Percentiles rank a stretch among this genome's conserved stretches.
These are phyloP conservation scores for Momotus momota DNA, from an alignment of 2,797 vertebrate species.

Conservation along the genomic window DNA sequence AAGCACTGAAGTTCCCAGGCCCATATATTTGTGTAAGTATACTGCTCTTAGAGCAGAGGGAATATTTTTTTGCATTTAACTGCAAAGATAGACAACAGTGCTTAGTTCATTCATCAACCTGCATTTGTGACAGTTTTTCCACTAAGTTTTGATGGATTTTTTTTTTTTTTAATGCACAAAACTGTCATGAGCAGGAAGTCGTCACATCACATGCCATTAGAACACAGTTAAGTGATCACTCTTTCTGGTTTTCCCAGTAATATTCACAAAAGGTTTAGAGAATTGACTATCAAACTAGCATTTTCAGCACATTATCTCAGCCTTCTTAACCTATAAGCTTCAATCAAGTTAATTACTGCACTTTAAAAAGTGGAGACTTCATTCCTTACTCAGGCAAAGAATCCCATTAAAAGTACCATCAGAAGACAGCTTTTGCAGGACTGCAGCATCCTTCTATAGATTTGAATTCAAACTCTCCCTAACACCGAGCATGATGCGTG, in stretches of 20 bases:
- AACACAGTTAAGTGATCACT: background rate
- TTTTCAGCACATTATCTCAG: background rate
- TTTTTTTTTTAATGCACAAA: background rate
- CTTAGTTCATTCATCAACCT: background rate
- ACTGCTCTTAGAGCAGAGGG: background rate
- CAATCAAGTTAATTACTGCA: background rate
- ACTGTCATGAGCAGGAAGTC: background rate
- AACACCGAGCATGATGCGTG: fast-evolving
- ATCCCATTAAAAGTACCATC: background rate
- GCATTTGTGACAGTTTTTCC: background rate
- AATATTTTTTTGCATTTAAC: background rate
- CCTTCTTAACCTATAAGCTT: background rate
- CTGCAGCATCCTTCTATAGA: background rate
- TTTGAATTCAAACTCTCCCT: background rate
- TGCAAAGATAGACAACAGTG: background rate
- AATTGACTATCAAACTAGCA: background rate
- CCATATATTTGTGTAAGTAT: background rate
- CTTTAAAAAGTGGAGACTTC: background rate
- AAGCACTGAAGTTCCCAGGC: background rate
- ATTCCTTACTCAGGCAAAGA: background rate
- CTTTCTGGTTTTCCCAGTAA: background rate
- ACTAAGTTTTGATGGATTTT: background rate
- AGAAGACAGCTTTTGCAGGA: background rate
- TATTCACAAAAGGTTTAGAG: background rate
- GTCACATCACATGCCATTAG: background rate